Base-by-base conservation (phyloP, 2,113 vertebrate genomes). In the Empidonax alnorum region DNA sequence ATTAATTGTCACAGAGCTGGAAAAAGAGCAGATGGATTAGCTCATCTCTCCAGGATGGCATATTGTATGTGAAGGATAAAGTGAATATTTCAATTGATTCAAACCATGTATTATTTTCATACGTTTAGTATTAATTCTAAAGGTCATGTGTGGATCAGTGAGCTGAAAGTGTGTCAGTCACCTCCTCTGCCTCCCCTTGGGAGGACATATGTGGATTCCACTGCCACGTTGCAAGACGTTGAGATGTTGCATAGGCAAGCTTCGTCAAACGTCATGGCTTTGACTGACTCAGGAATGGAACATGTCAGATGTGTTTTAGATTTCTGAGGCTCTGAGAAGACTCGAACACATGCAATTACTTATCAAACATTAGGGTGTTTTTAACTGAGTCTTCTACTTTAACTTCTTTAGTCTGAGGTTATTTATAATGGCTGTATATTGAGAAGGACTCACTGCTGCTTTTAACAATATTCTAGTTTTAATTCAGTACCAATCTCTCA, bases 1-100 rank as follows among this genome's bases (percentile, higher is more conserved):
- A 68, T 71, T 35, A 68, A 13, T 53, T 92, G 88, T 65, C 88
- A 65, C 1, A 67, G 90, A 82, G 65, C 76, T 92, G 76, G 68
- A 77, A 92, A 91, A 94, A 72, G 56, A 49, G 6, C 85, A 87
- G 83, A 72, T 88, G 69, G 93, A 90, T 95, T 91, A 95, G 80
- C 73, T 96, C 90, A 89, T 93, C 76, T 94, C 88, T 95, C 86
- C 84, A 87, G 90, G 58, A 93, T 84, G 80, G 37, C 86, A 92
- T 84, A 72, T 93, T 93, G 62, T 72, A 87, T 18, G 31, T 72
- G 93, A 65, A 90, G 49, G 66, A 78, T 62, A 90, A 89, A 82
- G 89, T 44, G 49, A 91, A 74, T 89, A 87, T 87, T 93, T 84
- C 61, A 81, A 62, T 89, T 31, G 28, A 72, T 92, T 58, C 25